These are phyloP conservation scores for Drosophila parthenogenetica DNA, from an alignment of 2,888 invertebrate species.

Conservation along the genomic window DNA sequence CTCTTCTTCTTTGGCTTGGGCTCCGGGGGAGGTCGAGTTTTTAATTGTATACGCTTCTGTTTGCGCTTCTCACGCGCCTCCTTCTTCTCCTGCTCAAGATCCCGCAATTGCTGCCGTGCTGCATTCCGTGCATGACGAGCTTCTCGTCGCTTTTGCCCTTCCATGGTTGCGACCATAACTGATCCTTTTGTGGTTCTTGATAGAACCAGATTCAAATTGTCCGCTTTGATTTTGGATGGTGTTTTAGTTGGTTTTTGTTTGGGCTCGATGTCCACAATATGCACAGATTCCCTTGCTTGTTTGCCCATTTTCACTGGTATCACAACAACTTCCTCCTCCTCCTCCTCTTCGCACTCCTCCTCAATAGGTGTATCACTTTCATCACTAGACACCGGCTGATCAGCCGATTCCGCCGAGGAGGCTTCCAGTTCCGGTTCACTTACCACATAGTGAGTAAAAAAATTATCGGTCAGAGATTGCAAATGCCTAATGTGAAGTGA, in stretches of 20 bases:
- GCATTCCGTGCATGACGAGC: constrained; percentile 52
- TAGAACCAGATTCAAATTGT: too few relatives aligned
- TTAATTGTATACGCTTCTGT: not conserved
- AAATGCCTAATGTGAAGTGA: constrained; percentile 74
- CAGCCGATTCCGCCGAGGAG: constrained; percentile 43
- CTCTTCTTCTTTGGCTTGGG: constrained; percentile 27
- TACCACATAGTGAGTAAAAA: constrained; percentile 56
- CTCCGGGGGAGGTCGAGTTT: not conserved
- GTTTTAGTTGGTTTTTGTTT: too few relatives aligned
- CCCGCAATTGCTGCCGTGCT: constrained; percentile 51
- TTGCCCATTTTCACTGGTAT: not conserved
- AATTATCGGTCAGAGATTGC: constrained; percentile 62
- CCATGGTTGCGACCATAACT: not conserved
- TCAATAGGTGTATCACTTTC: constrained; percentile 27
- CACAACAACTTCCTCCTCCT: constrained; percentile 20
- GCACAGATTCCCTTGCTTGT: not conserved
- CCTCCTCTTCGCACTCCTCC: constrained; percentile 25
- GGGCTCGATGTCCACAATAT: not conserved
- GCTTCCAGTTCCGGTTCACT: constrained; percentile 56
- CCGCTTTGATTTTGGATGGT: too few relatives aligned
- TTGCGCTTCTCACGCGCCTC: constrained; percentile 35
- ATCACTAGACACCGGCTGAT: constrained; percentile 55
- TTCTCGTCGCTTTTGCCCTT: constrained; percentile 19
- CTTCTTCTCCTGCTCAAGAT: constrained; percentile 32
- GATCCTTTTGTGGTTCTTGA: not conserved